Percentiles rank a stretch among this genome's conserved stretches.
These are phyloP conservation scores for Hafferia zeledoni DNA, from an alignment of 2,797 vertebrate species.

Conservation along the genomic window DNA sequence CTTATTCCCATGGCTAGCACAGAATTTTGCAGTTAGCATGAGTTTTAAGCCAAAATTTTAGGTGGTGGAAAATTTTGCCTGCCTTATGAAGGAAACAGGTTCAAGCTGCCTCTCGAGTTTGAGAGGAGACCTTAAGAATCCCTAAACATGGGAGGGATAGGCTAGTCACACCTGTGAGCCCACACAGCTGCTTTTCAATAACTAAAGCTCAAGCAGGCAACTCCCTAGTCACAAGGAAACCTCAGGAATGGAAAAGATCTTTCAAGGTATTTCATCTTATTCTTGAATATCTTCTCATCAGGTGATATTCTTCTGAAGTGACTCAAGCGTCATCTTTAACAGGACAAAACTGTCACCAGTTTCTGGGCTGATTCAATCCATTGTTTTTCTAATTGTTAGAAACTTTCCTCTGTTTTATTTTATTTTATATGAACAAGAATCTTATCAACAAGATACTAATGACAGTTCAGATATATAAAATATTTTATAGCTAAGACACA, in stretches of 20 bases:
- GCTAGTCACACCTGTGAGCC: not conserved
- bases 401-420: not conserved
- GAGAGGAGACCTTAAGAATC: not conserved
- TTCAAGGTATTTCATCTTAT: not conserved
- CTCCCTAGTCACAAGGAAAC: not conserved
- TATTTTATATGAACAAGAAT: not conserved
- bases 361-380: not conserved
- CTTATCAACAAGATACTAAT: not conserved
- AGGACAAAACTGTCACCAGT: not conserved
- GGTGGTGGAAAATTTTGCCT: conserved; percentile 21
- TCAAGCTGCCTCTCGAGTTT: not conserved
- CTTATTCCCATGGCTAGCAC: conserved; percentile 59
- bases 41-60: conserved; percentile 47
- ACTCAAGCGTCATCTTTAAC: not conserved
- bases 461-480: not conserved
- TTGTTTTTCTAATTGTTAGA: not conserved
- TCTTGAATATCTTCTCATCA: not conserved
- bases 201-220: not conserved
- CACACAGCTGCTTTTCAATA: not conserved
- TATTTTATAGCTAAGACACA: not conserved
- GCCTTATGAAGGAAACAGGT: conserved; percentile 16
- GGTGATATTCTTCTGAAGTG: not conserved
- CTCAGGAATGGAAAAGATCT: not conserved
- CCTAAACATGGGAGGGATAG: not conserved
- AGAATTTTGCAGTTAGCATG: conserved; percentile 50